Evolutionary conservation across 2,113 vertebrate species (phyloP).

Genomic region (Tragulus kanchil): DNA sequence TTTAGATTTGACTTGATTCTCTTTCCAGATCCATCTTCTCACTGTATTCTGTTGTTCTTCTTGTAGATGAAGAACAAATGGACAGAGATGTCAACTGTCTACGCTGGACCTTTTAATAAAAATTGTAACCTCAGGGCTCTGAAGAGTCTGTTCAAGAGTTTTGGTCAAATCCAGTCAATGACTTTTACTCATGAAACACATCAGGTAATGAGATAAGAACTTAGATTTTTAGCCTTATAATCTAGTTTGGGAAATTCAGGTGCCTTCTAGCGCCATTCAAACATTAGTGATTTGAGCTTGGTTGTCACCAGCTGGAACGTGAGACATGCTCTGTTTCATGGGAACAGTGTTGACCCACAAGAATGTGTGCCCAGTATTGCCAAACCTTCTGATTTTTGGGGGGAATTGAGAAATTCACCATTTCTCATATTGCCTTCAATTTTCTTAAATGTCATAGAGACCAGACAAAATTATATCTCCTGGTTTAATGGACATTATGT

Average conservation of each 20-base stretch:
- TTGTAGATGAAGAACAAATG: conserved; percentile 88
- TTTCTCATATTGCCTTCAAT: background rate
- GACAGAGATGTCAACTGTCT: conserved; percentile 91
- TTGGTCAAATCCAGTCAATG: conserved; percentile 89
- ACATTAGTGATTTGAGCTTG: background rate
- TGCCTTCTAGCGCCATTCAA: background rate
- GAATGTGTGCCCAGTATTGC: background rate
- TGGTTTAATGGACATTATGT: background rate
- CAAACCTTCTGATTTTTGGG: background rate
- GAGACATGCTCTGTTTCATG: background rate
- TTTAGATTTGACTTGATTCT: background rate
- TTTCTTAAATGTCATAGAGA: conserved; percentile 16
- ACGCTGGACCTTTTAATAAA: conserved; percentile 91
- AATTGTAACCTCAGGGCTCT: conserved; percentile 85
- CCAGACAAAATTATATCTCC: background rate
- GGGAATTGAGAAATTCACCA: conserved; percentile 28
- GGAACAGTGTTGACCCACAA: background rate
- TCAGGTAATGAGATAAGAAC: conserved; percentile 84
- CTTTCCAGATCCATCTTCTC: background rate
- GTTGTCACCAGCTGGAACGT: background rate
- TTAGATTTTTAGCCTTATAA: conserved; percentile 25
- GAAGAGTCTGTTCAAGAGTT: conserved; percentile 89
- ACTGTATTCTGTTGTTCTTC: conserved; percentile 76
- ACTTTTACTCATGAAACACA: conserved; percentile 86
- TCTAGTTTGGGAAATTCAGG: background rate